Evolutionary conservation across 2,888 invertebrate genomes (phyloP).

Genomic region (Stomorhina lunata): DNA sequence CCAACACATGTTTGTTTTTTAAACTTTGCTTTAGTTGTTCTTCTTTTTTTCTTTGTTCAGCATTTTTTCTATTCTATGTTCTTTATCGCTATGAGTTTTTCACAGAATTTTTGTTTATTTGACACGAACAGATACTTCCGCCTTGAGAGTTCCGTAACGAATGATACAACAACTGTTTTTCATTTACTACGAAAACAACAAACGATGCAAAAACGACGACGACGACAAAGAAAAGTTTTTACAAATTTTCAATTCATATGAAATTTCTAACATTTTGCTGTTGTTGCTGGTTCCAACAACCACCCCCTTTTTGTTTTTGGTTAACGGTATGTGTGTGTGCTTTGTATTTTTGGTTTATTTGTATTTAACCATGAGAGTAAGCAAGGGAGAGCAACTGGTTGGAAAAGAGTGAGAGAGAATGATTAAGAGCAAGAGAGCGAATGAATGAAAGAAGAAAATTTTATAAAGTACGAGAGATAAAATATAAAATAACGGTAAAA

Average conservation of each 20-base stretch:
- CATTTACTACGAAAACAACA: conserved; percentile 76
- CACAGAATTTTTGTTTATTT: conserved; percentile 35
- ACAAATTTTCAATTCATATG: conserved; percentile 29
- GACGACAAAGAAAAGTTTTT: conserved; percentile 42
- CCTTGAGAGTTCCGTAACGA: conserved; percentile 76
- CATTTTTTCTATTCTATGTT: background rate
- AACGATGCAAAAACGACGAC: conserved; percentile 64
- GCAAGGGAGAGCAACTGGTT: conserved; percentile 26
- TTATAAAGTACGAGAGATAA: conserved; percentile 22
- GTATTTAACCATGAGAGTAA: conserved; percentile 8
- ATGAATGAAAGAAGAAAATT: background rate
- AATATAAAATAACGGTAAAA: background rate
- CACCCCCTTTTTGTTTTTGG: conserved; percentile 40
- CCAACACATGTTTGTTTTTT: conserved; percentile 39
- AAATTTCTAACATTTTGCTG: conserved; percentile 7
- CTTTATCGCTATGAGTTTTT: background rate
- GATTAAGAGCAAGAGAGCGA: conserved; percentile 7
- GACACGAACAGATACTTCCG: conserved; percentile 73
- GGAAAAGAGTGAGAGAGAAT: background rate
- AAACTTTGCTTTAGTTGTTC: background rate
- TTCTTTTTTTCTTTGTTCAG: background rate
- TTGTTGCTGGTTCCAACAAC: conserved; percentile 14
- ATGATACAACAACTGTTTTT: conserved; percentile 76
- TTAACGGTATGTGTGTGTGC: background rate
- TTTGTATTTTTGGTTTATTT: conserved; percentile 16